Conservation (phyloP, 2,797 vertebrate genomes). For the Poeciliopsis infans region DNA sequence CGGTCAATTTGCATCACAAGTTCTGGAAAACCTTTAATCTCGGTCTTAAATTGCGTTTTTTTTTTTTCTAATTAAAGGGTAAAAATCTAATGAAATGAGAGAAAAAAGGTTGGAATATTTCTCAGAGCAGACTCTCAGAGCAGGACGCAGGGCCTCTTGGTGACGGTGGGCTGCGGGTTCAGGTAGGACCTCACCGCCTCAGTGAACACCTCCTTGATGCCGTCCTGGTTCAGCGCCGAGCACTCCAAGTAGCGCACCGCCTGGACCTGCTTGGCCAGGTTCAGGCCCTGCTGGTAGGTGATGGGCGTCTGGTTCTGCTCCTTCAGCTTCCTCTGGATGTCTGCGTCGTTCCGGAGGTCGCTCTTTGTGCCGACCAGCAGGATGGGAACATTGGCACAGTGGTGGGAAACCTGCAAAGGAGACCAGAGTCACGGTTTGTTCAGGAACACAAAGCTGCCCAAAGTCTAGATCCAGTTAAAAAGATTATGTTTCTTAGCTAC, state of each 20-base stretch:
- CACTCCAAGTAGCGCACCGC: slow-evolving; percentile 91
- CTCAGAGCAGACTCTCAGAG: slow-evolving; percentile 64
- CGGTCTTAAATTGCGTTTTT: background rate
- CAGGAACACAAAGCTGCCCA: background rate
- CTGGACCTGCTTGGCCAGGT: slow-evolving; percentile 87
- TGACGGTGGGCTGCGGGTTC: slow-evolving; percentile 77
- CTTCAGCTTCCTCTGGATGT: slow-evolving; percentile 90
- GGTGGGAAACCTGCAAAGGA: slow-evolving; percentile 81
- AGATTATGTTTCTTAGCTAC: background rate
- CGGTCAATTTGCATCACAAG: background rate
- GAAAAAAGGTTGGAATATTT: slow-evolving; percentile 12
- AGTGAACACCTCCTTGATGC: slow-evolving; percentile 88
- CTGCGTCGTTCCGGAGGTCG: slow-evolving; percentile 86
- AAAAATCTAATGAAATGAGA: slow-evolving; percentile 30
- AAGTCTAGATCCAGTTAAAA: background rate
- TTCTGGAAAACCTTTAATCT: background rate
- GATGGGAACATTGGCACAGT: slow-evolving; percentile 89
- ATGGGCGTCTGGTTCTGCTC: slow-evolving; percentile 89
- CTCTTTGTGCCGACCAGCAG: slow-evolving; percentile 92
- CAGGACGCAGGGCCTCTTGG: slow-evolving; percentile 85
- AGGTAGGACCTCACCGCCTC: slow-evolving; percentile 88
- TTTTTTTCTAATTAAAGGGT: slow-evolving; percentile 4
- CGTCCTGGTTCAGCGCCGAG: slow-evolving; percentile 89
- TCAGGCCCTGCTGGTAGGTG: slow-evolving; percentile 85
- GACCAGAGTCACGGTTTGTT: background rate